phyloP scores from a whole-genome alignment of 2,113 vertebrate genomes.

The Neotragus pygmaeus region DNA sequence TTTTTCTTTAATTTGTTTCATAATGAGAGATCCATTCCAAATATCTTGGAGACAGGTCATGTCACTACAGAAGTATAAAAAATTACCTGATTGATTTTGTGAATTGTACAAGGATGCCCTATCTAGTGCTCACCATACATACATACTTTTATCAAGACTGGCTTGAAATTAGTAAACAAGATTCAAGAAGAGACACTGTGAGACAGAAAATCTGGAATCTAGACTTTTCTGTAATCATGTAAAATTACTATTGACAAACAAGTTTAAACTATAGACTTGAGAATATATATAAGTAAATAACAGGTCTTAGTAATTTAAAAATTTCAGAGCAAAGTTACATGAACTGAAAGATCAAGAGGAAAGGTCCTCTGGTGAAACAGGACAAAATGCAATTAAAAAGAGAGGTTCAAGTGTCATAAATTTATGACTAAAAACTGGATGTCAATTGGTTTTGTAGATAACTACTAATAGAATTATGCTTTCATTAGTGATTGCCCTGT shows the following conservation, averaged over 20 bases:
- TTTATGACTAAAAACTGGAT: constrained; percentile 62
- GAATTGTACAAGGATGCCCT: neutral
- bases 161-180: neutral
- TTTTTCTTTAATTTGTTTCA: neutral
- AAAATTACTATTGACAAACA: constrained; percentile 10
- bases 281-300: neutral
- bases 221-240: neutral
- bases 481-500: neutral
- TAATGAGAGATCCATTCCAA: neutral
- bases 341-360: constrained; percentile 68
- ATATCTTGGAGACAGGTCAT: neutral
- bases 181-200: neutral
- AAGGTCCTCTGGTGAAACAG: constrained; percentile 33
- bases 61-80: neutral
- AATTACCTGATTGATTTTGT: neutral
- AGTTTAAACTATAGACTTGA: neutral
- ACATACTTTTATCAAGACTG: neutral
- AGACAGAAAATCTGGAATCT: neutral
- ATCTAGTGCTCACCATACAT: neutral
- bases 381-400: constrained; percentile 51
- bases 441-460: constrained; percentile 62
- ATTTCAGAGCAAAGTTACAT: constrained; percentile 65
- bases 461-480: constrained; percentile 58
- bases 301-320: constrained; percentile 61
- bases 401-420: constrained; percentile 47